A percentile compares a stretch with the other conserved stretches of the same genome.
These are phyloP conservation scores for Epistrophe grossulariae DNA, from an alignment of 2,888 invertebrate species.

Conservation along the genomic window DNA sequence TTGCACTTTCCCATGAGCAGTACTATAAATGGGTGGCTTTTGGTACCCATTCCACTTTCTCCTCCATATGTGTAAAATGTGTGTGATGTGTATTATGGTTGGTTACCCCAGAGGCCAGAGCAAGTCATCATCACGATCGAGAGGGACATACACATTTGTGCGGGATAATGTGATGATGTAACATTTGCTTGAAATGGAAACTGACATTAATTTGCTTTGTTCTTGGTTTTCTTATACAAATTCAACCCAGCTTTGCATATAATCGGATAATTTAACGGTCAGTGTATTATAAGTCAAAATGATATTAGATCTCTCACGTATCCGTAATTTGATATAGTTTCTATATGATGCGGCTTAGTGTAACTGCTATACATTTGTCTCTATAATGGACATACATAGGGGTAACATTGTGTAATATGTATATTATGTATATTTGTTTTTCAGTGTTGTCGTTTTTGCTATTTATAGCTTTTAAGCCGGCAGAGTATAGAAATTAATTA, in stretches of 20 bases:
- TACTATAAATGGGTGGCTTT: not conserved
- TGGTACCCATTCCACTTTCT: not conserved
- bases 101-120: not conserved
- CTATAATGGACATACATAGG: no score
- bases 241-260: slow-evolving; percentile 44
- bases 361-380: not conserved
- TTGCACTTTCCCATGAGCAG: no score
- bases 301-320: slow-evolving; percentile 52
- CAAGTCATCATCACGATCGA: no score
- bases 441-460: no score
- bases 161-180: slow-evolving; percentile 10
- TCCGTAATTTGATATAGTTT: slow-evolving; percentile 54
- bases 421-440: no score
- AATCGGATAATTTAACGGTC: slow-evolving; percentile 60
- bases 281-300: slow-evolving; percentile 5
- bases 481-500: no score
- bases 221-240: slow-evolving; percentile 21
- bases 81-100: no score
- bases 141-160: no score
- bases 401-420: no score
- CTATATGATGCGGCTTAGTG: not conserved
- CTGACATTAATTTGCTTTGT: slow-evolving; percentile 21
- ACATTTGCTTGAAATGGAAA: slow-evolving; percentile 17
- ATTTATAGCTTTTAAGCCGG: no score
- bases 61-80: no score